Base-by-base conservation (phyloP, 2,888 invertebrate genomes). In the Netelia virgata region DNA sequence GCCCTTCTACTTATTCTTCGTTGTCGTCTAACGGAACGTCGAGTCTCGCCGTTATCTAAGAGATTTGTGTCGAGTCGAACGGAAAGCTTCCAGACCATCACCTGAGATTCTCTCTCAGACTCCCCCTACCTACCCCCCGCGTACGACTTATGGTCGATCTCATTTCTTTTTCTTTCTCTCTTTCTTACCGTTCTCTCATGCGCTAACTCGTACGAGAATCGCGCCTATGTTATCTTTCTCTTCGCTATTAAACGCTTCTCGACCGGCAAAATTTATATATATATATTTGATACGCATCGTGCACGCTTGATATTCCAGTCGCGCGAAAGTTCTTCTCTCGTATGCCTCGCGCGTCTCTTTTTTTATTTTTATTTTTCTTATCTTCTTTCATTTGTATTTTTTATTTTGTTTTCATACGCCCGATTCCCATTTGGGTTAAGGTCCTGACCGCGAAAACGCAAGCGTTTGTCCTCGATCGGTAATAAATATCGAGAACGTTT, bases 391-490 rank as follows among this genome's bases (percentile, higher is more conserved):
- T 83, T 63, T 14, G 23, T 69, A 68, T 68, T 41, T 9, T 43
- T 36, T 28, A 53, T 79, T 43, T 78, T 63, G 75, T 64, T 74
- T 20, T 85, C 68, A 76, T 68, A 47, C 87, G 89, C 87, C 88
- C 75, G 78, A 88, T 87, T 85, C 76, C 87, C 87, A 92, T 90
- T 90, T 88, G 84, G 92, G 90, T 91, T 90, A 91, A 91, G 91
- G 91, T 84, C 88, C 87, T 84, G 81, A 23, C 63, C 68, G 70
- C 69, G 23, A 61, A 20, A 16, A 23, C 53, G 23, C 41, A 5
- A 28, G 28, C 18, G 68, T 36, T 59, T 28, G 14, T 14, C 41
- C 59, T 64, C 61, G 59, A n/a, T 55, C 61, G 47, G 76, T 43
- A 43, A 20, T 18, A 73, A 81, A 77, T 78, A 70, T 73, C 64